Evolutionary conservation across 1,140 invertebrate genomes (phyloP), one percentile per base, ranked within the genome.

Genomic region (Heliconius melpomene): DNA sequence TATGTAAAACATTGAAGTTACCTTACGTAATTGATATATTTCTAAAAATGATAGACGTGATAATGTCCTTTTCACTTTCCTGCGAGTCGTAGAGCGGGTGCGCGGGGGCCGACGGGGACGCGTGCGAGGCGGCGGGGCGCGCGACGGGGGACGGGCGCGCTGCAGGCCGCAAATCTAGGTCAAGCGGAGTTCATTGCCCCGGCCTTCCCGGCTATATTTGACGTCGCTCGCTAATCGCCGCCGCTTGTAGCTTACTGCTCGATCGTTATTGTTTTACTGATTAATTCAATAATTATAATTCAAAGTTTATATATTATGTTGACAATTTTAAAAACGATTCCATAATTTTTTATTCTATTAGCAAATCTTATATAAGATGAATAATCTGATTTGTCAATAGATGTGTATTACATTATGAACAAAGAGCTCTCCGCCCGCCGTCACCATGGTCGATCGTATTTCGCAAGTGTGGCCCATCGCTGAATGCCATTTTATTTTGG

Each of bases 141-240:
- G 79, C 79, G 72, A 79, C 36, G 79, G 77, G 81, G 82, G 86
- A 84, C 76, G 77, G 84, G 94, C 93, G 94, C 32, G 78, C 36
- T 36, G 77, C 38, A 66, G 76, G 72, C 32, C 72, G 86, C 83
- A 79, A 86, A 95, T 94, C 93, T 95, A 86, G 94, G 94, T 94
- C 94, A 94, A 90, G 90, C 92, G 86, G 90, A 94, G 93, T 94
- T 95, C 94, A 92, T 94, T 94, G 93, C 92, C 90, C 94, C 93
- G 94, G 94, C 93, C 94, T 94, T 95, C 94, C 93, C 92, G 86
- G 87, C 91, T 94, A 94, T 94, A 94, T 94, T 93, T 88, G 90
- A 91, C 90, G 88, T 89, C 90, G 89, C 87, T 90, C 90, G 88
- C 88, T 91, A 93, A 91, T 91, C 88, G 88, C 88, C 86, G 81